Percentiles rank a stretch among this genome's conserved stretches.
Evolutionary conservation across 1,140 invertebrate genomes (phyloP).

Genomic region (Heliothis subflexa): DNA sequence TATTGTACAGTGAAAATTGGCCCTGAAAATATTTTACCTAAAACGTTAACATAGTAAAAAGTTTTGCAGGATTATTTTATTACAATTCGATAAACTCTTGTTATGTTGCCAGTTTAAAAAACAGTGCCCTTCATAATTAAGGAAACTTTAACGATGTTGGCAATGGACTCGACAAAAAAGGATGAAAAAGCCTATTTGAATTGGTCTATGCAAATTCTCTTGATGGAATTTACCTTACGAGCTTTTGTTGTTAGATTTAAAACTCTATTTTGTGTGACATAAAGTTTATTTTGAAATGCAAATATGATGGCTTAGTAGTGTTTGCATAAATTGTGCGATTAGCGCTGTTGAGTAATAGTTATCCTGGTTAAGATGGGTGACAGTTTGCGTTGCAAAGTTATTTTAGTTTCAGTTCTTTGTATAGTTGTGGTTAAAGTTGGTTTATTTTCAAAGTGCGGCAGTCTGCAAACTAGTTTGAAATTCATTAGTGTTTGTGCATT

Average conservation of each 20-base stretch:
- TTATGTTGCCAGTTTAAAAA: slow-evolving; percentile 42
- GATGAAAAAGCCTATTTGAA: slow-evolving; percentile 41
- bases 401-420: slow-evolving; percentile 6
- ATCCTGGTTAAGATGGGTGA: slow-evolving; percentile 31
- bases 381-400: slow-evolving; percentile 8
- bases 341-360: slow-evolving; percentile 46
- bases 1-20: background rate
- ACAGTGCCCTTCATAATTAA: slow-evolving; percentile 51
- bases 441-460: background rate
- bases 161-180: slow-evolving; percentile 45
- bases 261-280: background rate
- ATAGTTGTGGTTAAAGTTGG: background rate
- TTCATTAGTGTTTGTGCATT: background rate
- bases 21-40: background rate
- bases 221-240: slow-evolving; percentile 17
- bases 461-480: background rate
- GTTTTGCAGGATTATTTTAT: background rate
- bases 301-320: background rate
- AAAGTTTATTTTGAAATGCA: slow-evolving; percentile 11
- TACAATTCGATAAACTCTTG: background rate
- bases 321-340: slow-evolving; percentile 45
- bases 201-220: slow-evolving; percentile 43
- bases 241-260: slow-evolving; percentile 18
- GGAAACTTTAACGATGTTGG: slow-evolving; percentile 55
- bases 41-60: background rate